These are phyloP conservation scores for Luehdorfia chinensis DNA, from an alignment of 1,140 invertebrate genomes.

Conservation along the genomic window DNA sequence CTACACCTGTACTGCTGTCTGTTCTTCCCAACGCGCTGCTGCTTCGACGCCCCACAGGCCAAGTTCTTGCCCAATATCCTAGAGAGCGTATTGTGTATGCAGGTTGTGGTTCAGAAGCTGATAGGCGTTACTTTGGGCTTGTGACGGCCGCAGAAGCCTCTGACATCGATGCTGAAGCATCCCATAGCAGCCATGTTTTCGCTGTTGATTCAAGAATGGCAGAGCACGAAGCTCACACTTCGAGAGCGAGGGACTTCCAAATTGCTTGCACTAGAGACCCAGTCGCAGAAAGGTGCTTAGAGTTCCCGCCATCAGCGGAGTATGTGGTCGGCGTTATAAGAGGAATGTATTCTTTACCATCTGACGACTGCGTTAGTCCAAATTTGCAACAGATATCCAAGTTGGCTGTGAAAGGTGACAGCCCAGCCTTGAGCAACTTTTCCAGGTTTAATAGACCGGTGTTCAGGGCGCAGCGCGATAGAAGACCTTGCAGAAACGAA, in stretches of 20 bases:
- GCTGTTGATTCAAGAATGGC: conserved; percentile 91
- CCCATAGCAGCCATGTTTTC: conserved; percentile 97
- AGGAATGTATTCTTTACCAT: conserved; percentile 81
- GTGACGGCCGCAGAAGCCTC: conserved; percentile 82
- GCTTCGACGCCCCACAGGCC: conserved; percentile 83
- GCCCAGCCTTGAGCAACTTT: conserved; percentile 56
- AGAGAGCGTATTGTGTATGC: conserved; percentile 92
- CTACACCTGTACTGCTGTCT: conserved; percentile 91
- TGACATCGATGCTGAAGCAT: conserved; percentile 71
- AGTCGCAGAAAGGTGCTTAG: conserved; percentile 84
- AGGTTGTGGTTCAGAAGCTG: conserved; percentile 92
- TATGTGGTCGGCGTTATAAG: conserved; percentile 87
- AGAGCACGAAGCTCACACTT: conserved; percentile 87
- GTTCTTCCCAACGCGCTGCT: conserved; percentile 88
- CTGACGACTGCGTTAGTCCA: conserved; percentile 62
- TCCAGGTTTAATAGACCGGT: conserved; percentile 53
- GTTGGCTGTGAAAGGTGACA: conserved; percentile 58
- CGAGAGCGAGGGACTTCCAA: conserved; percentile 87
- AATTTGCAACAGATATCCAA: conserved; percentile 66
- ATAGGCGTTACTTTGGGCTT: conserved; percentile 94
- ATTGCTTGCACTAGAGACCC: conserved; percentile 86
- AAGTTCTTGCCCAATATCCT: conserved; percentile 83
- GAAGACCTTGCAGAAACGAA: conserved; percentile 49
- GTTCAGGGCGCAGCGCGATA: conserved; percentile 45
- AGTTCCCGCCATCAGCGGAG: conserved; percentile 93